phyloP scores from a whole-genome alignment of 2,113 vertebrate genomes.

The Panurus biarmicus region DNA sequence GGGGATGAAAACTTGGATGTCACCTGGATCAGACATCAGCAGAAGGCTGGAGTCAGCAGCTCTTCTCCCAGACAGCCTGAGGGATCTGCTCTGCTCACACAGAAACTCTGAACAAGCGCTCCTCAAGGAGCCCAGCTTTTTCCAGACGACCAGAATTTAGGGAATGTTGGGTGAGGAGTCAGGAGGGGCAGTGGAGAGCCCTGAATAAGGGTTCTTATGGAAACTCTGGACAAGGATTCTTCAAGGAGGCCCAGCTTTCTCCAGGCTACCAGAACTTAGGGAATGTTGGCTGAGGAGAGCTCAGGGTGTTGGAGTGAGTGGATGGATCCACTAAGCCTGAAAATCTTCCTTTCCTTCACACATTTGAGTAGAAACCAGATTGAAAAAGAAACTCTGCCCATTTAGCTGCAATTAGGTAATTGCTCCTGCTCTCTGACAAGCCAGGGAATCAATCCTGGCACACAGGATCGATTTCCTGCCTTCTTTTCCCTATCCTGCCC shows the following conservation, averaged over 20 bases:
- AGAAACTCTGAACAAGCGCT: not conserved
- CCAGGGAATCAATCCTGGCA: not conserved
- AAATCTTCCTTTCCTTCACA: not conserved
- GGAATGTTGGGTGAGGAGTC: not conserved
- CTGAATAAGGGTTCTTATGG: too few species aligned
- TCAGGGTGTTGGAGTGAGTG: not conserved
- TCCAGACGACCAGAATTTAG: not conserved
- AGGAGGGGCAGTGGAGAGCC: too few species aligned
- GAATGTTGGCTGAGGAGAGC: not conserved
- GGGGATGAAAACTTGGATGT: not conserved
- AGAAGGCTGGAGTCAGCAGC: not conserved
- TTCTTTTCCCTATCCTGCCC: not conserved
- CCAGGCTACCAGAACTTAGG: not conserved
- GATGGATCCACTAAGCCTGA: not conserved
- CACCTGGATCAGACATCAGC: not conserved
- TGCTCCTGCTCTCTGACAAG: rapidly evolving
- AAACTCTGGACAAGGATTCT: too few species aligned
- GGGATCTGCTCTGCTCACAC: not conserved
- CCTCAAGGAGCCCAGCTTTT: not conserved
- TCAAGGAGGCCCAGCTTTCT: not conserved
- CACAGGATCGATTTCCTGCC: not conserved
- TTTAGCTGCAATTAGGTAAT: not conserved
- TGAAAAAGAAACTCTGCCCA: not conserved
- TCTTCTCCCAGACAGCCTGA: not conserved
- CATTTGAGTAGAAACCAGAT: rapidly evolving